These are phyloP conservation scores for Noctua janthina DNA, from an alignment of 2,888 invertebrate genomes.

Conservation along the genomic window DNA sequence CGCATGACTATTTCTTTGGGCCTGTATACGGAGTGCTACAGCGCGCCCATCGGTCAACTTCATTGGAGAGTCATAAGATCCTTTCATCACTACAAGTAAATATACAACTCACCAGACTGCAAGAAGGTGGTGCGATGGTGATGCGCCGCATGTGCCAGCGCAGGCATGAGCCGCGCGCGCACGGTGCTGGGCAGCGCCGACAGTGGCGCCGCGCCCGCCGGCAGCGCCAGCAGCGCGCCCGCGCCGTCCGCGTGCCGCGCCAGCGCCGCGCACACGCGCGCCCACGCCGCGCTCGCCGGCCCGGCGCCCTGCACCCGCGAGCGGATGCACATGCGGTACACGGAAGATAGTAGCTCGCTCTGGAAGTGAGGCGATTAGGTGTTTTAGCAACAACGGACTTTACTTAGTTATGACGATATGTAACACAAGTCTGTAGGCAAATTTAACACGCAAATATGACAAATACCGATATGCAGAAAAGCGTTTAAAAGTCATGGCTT, in stretches of 20 bases:
- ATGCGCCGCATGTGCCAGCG: constrained; percentile 83
- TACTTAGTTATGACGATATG: neutral
- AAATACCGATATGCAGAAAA: neutral
- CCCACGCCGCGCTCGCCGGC: constrained; percentile 67
- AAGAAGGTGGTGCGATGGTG: constrained; percentile 78
- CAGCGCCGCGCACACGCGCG: constrained; percentile 67
- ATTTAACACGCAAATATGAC: neutral
- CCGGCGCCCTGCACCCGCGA: constrained; percentile 64
- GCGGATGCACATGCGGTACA: constrained; percentile 75
- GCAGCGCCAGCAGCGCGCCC: constrained; percentile 70
- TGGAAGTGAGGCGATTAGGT: constrained; percentile 42
- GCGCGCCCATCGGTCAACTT: neutral
- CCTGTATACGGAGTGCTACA: neutral
- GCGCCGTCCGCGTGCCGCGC: constrained; percentile 68
- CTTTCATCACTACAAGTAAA: neutral
- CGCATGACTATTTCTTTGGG: neutral
- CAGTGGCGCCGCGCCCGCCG: constrained; percentile 64
- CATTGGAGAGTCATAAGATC: neutral
- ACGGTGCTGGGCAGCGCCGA: constrained; percentile 67
- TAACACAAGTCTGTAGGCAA: neutral
- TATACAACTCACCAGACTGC: constrained; percentile 76
- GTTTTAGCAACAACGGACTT: neutral
- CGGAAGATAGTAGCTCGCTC: constrained; percentile 77
- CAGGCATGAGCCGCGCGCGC: constrained; percentile 77
- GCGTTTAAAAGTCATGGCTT: neutral